Evolutionary conservation across 2,888 invertebrate genomes (phyloP).

Genomic region (Sthenelais limicola): DNA sequence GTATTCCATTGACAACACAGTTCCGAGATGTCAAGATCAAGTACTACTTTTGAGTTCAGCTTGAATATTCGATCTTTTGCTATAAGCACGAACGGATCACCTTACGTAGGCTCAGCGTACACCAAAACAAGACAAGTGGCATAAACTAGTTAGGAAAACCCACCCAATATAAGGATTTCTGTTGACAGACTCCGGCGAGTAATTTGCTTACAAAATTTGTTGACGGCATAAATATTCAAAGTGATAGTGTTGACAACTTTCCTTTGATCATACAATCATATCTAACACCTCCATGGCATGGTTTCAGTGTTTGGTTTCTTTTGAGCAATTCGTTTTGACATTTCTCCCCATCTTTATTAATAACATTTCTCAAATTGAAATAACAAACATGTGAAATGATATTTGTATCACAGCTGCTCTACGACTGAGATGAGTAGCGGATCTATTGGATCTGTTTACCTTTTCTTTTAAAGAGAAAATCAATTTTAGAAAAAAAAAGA

Average conservation of each 20-base stretch:
- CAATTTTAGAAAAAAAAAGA: no score
- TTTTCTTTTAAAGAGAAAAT: conserved; percentile 8
- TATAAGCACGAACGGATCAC: no score
- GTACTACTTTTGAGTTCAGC: no score
- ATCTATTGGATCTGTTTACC: conserved; percentile 8
- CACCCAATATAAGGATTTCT: conserved; percentile 7
- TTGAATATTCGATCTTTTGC: no score
- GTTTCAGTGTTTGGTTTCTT: not conserved
- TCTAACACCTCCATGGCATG: conserved; percentile 16
- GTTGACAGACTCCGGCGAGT: conserved; percentile 32
- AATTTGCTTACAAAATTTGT: conserved; percentile 8
- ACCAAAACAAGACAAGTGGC: no score
- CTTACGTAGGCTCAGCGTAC: no score
- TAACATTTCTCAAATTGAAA: not conserved
- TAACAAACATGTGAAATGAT: conserved; percentile 8
- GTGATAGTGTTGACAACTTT: conserved; percentile 28
- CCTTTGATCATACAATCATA: not conserved
- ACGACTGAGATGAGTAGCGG: conserved; percentile 20
- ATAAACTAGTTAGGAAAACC: no score
- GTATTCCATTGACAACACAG: no score
- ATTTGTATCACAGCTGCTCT: conserved; percentile 31
- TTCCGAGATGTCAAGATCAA: no score
- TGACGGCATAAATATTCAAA: conserved; percentile 25
- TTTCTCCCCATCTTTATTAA: no score
- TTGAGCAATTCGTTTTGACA: conserved; percentile 19